Conservation (phyloP, 2,888 invertebrate species). For the Mechanitis mazaeus region DNA sequence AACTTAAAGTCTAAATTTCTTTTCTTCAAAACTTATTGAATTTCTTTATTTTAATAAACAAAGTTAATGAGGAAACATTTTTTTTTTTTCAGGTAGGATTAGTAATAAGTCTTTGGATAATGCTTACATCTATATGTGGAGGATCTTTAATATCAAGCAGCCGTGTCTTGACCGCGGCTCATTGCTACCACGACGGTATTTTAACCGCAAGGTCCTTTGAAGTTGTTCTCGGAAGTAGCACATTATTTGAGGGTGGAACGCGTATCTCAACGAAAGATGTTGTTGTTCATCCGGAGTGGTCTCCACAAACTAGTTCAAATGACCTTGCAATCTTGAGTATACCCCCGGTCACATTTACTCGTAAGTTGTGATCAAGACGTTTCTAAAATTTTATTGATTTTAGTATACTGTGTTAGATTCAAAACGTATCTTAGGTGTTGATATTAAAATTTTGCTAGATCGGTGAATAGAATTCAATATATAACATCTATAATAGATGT, state of each 20-base stretch:
- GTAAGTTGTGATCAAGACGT: conserved; percentile 30
- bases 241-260: conserved; percentile 44
- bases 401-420: too few species aligned
- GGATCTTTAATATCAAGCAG: conserved; percentile 39
- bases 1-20: too few species aligned
- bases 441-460: too few species aligned
- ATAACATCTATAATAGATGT: too few species aligned
- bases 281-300: conserved; percentile 42
- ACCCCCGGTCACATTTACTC: conserved; percentile 25
- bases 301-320: conserved; percentile 35
- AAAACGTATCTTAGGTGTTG: too few species aligned
- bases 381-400: too few species aligned
- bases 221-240: conserved; percentile 48
- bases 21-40: too few species aligned
- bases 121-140: conserved; percentile 49
- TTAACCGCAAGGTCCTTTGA: conserved; percentile 39
- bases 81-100: conserved; percentile 44
- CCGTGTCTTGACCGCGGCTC: conserved; percentile 47
- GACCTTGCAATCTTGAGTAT: conserved; percentile 44
- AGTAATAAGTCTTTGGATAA: conserved; percentile 39
- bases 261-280: conserved; percentile 36
- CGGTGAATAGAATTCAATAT: too few species aligned
- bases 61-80: background rate
- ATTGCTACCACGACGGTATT: conserved; percentile 43
- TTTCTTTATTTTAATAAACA: too few species aligned